These are phyloP conservation scores for Mesaphorura yosii DNA, from an alignment of 1,140 invertebrate genomes.

Conservation along the genomic window DNA sequence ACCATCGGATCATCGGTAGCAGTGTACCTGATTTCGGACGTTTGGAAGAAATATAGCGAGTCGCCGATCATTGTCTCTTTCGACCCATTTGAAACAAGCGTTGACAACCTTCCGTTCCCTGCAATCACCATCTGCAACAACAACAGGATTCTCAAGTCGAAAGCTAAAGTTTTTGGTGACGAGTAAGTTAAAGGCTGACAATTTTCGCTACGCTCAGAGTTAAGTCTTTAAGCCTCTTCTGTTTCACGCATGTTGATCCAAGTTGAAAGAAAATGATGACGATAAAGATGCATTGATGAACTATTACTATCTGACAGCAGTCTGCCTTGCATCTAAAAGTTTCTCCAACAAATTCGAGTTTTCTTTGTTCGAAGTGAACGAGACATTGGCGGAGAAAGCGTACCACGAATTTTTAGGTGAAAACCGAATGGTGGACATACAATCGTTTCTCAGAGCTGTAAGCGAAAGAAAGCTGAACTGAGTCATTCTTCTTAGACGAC, in stretches of 20 bases:
- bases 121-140: constrained; percentile 31
- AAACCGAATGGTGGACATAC: background rate
- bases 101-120: constrained; percentile 30
- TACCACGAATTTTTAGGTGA: background rate
- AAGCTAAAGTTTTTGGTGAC: background rate
- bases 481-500: background rate
- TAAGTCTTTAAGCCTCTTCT: background rate
- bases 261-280: no score
- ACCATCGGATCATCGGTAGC: constrained; percentile 40
- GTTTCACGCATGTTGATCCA: no score
- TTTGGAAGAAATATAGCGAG: constrained; percentile 12
- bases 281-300: background rate
- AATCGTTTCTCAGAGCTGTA: background rate
- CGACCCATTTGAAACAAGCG: constrained; percentile 8
- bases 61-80: constrained; percentile 28
- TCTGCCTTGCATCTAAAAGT: background rate
- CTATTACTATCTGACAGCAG: background rate
- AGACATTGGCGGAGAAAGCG: background rate
- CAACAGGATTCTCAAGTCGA: constrained; percentile 21
- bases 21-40: constrained; percentile 38
- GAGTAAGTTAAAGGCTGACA: background rate
- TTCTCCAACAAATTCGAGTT: background rate
- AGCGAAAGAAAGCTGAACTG: background rate
- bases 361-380: background rate
- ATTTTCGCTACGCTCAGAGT: background rate